A percentile compares a stretch with the other conserved stretches of the same genome.
These are phyloP conservation scores for Dipodomys spectabilis DNA, from an alignment of 2,113 vertebrate species.

Conservation along the genomic window DNA sequence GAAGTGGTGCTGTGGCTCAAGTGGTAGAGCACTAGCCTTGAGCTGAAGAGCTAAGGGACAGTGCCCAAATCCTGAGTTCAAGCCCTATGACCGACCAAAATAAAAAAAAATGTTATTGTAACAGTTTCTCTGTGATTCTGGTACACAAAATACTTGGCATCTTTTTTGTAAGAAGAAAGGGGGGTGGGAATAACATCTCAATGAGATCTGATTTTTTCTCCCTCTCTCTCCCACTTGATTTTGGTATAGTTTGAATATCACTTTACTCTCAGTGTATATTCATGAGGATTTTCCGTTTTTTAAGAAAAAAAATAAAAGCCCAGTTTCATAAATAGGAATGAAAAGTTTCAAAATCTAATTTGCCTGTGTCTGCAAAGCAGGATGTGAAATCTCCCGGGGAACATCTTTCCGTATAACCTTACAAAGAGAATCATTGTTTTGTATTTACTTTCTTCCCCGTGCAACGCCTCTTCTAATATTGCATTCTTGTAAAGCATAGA, in stretches of 20 bases:
- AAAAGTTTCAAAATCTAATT: conserved; percentile 67
- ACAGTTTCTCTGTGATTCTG: not conserved
- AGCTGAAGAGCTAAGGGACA: too few species aligned
- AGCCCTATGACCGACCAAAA: too few species aligned
- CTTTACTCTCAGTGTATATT: conserved; percentile 48
- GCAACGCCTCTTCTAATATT: conserved; percentile 62
- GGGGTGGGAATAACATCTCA: not conserved
- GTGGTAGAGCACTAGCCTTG: too few species aligned
- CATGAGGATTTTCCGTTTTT: conserved; percentile 54
- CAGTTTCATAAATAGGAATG: conserved; percentile 56
- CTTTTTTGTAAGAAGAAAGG: not conserved
- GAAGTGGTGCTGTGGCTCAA: too few species aligned
- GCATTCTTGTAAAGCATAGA: conserved; percentile 62
- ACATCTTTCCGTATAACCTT: conserved; percentile 63
- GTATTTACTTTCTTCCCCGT: conserved; percentile 59
- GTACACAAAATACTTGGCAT: not conserved
- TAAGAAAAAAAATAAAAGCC: conserved; percentile 25
- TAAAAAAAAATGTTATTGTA: not conserved
- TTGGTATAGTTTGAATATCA: not conserved
- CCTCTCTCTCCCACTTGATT: not conserved
- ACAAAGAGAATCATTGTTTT: conserved; percentile 69
- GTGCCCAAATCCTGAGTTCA: too few species aligned
- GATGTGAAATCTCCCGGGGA: conserved; percentile 50
- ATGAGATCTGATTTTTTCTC: not conserved
- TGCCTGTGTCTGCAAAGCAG: conserved; percentile 63